phyloP scores from a whole-genome alignment of 2,113 vertebrate genomes.

The Calyptommatus sinebrachiatus region DNA sequence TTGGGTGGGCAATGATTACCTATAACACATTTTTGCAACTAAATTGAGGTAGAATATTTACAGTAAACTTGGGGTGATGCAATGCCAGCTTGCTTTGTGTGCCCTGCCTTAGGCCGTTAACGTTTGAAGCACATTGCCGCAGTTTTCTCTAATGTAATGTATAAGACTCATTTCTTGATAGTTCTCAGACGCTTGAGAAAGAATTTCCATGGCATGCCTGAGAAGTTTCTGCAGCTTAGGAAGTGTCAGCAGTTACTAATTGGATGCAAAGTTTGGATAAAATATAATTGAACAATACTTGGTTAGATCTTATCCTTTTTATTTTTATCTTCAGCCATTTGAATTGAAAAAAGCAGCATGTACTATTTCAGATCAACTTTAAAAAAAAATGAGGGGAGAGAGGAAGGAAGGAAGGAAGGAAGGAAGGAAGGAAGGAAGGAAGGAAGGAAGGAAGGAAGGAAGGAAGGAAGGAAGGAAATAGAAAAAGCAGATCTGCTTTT shows the following conservation, averaged over 20 bases:
- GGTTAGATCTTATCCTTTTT: not conserved
- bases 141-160: conserved; percentile 15
- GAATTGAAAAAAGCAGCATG: conserved; percentile 25
- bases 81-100: conserved; percentile 66
- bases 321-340: not conserved
- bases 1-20: conserved; percentile 72
- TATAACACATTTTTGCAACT: conserved; percentile 71
- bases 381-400: conserved; percentile 4
- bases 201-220: conserved; percentile 6
- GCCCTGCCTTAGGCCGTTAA: conserved; percentile 51
- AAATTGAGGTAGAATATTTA: conserved; percentile 68
- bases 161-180: conserved; percentile 42
- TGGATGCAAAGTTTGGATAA: conserved; percentile 28
- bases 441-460: conserved; percentile 5
- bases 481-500: conserved; percentile 49
- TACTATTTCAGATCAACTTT: conserved; percentile 26
- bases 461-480: not conserved
- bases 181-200: conserved; percentile 36
- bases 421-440: no score
- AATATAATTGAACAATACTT: conserved; percentile 7
- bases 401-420: conserved; percentile 2
- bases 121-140: conserved; percentile 43
- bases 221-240: conserved; percentile 13
- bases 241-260: conserved; percentile 18
- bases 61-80: conserved; percentile 72